Base-by-base conservation (phyloP, 2,797 vertebrate species). In the Crocidura indochinensis region DNA sequence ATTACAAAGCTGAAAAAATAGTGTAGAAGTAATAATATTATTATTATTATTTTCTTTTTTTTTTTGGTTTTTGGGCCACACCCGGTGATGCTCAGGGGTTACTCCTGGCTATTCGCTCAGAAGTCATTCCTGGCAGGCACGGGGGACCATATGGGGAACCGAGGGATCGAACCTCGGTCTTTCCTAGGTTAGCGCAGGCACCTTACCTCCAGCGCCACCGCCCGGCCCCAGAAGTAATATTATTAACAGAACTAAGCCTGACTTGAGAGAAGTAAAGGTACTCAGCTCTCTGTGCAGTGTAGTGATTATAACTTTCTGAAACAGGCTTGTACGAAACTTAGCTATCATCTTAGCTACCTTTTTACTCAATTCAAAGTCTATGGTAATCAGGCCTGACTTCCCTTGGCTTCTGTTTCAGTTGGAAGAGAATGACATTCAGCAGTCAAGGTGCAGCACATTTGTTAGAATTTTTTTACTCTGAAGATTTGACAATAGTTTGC, bases 401-500 rank as follows among this genome's bases (percentile, higher is more conserved):
- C 71, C 8, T 10, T 26, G 38, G 10, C 44, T 44, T n/a, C 77
- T 72, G 71, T 65, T 68, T 76, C 29, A 79, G 44, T 73, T 95
- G 80, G 86, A 79, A 87, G 11, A 82, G 69, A 27, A 7, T 78
- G 24, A 31, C 71, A n/a, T 79, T 90, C 60, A 51, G 26, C 72
- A 71, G 10, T 62, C 29, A 65, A 56, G 47, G 69, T 24, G 38
- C 83, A 69, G 27, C 10, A 46, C 38, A 60, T 73, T 92, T 69
- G 85, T 68, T 73, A 10, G 82, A 47, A 90, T 26, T 38, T 67
- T 93, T 68, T 68, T 68, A 14, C 11, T 68, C 65, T 68, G 56
- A 60, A 60, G 56, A 62, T 74, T 65, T 91, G 87, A 29, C 20
- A 84, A 76, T 47, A 68, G 49, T 77, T 87, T 87, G 44, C 9